Conservation (phyloP, 1,140 invertebrate genomes). For the Pogonomyrmex barbatus region DNA sequence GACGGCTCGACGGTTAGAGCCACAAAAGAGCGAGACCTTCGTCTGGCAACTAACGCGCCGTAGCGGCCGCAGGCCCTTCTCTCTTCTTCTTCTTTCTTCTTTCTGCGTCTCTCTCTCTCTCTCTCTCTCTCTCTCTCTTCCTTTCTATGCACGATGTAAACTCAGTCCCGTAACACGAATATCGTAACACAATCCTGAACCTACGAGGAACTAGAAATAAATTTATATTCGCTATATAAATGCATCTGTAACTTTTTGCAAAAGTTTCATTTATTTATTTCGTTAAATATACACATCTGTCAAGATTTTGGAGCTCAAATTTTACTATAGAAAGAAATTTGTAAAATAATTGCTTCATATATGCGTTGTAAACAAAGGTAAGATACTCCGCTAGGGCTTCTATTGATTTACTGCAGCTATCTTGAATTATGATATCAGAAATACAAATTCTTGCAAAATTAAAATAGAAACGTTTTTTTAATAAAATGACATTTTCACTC, state of each 20-base stretch:
- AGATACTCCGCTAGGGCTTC: too few relatives aligned
- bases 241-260: neutral
- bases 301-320: neutral
- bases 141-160: conserved; percentile 4
- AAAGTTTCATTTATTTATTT: neutral
- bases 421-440: too few relatives aligned
- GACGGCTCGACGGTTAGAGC: conserved; percentile 69
- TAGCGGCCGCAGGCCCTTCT: conserved; percentile 66
- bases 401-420: too few relatives aligned
- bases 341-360: neutral
- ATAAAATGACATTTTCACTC: too few relatives aligned
- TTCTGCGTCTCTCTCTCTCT: conserved; percentile 17
- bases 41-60: conserved; percentile 77
- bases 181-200: neutral
- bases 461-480: too few relatives aligned
- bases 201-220: neutral
- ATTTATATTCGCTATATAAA: neutral
- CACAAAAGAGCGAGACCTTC: conserved; percentile 80
- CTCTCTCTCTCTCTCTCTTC: conserved; percentile 35
- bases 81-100: conserved; percentile 22
- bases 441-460: too few relatives aligned
- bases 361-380: too few relatives aligned
- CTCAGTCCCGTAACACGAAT: conserved; percentile 9
- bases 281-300: neutral
- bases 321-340: neutral